Conservation (phyloP, 2,797 vertebrate species). For the Corythornis leucogaster region DNA sequence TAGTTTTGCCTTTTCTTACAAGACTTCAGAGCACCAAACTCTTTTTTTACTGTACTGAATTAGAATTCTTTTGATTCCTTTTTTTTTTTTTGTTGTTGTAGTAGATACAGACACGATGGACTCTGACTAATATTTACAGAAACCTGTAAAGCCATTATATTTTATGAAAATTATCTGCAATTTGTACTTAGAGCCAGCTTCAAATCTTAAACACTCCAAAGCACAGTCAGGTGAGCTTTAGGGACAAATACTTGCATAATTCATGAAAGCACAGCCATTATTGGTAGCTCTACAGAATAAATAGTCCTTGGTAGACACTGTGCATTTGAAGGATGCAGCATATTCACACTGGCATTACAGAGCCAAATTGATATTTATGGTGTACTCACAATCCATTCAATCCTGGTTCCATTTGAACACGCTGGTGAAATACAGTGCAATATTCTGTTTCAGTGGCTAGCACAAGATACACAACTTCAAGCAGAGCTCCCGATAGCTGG, state of each 20-base stretch:
- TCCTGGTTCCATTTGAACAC: constrained; percentile 31
- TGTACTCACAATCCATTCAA: constrained; percentile 16
- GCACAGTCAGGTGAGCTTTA: constrained; percentile 9
- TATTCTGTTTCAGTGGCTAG: constrained; percentile 13
- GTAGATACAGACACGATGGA: background rate
- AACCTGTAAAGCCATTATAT: background rate
- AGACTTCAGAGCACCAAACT: background rate
- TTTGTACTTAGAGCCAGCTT: constrained; percentile 6
- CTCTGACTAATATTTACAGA: background rate
- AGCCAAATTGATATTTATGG: constrained; percentile 59
- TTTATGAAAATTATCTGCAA: constrained; percentile 22
- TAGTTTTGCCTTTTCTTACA: constrained; percentile 17
- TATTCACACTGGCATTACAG: background rate
- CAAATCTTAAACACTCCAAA: constrained; percentile 34
- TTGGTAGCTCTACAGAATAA: constrained; percentile 11
- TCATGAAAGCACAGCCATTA: constrained; percentile 38
- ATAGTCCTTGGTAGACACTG: constrained; percentile 13
- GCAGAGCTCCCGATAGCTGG: background rate
- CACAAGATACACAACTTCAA: background rate
- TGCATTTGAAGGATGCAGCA: constrained; percentile 44
- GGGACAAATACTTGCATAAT: constrained; percentile 51
- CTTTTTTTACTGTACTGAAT: background rate
- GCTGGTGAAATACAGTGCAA: constrained; percentile 19
- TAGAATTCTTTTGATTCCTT: background rate
- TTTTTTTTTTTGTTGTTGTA: background rate